phyloP scores from a whole-genome alignment of 2,797 vertebrate genomes.

The Vultur gryphus region DNA sequence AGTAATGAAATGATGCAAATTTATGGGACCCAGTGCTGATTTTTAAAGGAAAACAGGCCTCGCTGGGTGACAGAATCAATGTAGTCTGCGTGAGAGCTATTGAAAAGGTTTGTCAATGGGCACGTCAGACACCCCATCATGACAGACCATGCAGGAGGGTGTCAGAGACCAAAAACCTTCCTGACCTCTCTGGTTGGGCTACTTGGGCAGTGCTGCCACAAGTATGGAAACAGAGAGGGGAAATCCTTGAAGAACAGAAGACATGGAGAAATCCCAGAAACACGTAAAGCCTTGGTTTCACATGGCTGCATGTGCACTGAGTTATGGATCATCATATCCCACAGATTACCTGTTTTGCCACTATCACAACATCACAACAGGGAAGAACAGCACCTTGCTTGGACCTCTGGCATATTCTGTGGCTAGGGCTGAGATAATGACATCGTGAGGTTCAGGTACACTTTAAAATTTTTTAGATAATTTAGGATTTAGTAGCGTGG shows the following conservation, averaged over 20 bases:
- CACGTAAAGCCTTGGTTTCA: neutral
- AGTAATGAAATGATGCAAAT: constrained; percentile 19
- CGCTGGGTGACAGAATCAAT: neutral
- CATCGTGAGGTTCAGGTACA: neutral
- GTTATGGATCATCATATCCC: neutral
- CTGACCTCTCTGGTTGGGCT: neutral
- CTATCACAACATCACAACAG: neutral
- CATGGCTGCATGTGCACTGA: neutral
- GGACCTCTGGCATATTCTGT: neutral
- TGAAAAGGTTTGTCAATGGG: neutral
- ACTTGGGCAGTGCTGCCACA: neutral
- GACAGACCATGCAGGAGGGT: neutral
- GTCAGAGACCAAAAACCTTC: neutral
- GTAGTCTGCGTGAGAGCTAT: neutral
- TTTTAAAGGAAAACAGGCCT: constrained; percentile 16
- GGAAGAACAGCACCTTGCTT: neutral
- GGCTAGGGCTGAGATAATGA: neutral
- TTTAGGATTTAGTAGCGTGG: neutral
- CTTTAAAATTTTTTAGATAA: neutral
- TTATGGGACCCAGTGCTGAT: neutral
- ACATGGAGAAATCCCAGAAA: neutral
- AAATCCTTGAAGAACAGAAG: neutral
- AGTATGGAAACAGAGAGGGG: neutral
- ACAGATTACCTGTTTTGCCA: neutral
- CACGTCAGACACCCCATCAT: accelerated